Conservation (phyloP, 2,113 vertebrate genomes). For the Hyla sarda region DNA sequence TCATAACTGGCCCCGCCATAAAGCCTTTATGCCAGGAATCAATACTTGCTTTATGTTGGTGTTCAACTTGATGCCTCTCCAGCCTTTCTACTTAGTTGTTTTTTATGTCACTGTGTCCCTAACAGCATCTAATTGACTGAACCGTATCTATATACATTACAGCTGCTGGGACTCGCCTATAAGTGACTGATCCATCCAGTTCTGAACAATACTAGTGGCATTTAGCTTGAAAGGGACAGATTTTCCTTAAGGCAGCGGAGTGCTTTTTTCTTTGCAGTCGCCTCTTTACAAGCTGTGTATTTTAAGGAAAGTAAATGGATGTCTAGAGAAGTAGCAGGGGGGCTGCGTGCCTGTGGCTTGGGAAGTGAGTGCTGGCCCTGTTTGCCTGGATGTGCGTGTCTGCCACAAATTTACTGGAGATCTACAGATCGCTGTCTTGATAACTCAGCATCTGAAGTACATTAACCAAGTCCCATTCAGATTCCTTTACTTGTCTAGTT, state of each 20-base stretch:
- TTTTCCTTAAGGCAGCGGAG: conserved; percentile 15
- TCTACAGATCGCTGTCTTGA: conserved; percentile 29
- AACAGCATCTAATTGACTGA: conserved; percentile 52
- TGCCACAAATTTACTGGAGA: conserved; percentile 27
- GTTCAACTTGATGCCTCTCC: conserved; percentile 42
- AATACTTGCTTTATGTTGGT: conserved; percentile 45
- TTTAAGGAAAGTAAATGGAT: conserved; percentile 7
- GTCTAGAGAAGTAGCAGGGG: conserved; percentile 16
- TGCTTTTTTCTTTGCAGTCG: neutral
- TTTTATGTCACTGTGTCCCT: conserved; percentile 43
- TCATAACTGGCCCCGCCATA: conserved; percentile 42
- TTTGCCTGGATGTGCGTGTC: conserved; percentile 12
- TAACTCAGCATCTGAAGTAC: conserved; percentile 11
- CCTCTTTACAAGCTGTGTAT: conserved; percentile 1
- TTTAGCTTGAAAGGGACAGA: conserved; percentile 32
- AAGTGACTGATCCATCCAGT: conserved; percentile 1
- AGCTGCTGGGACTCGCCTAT: conserved; percentile 1
- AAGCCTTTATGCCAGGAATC: conserved; percentile 41
- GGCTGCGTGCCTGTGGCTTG: neutral
- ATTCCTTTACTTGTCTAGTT: neutral
- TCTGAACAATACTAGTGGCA: conserved; percentile 9
- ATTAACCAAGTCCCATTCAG: neutral
- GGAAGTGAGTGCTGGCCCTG: neutral
- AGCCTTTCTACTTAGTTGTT: conserved; percentile 31
- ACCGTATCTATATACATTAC: conserved; percentile 52